Percentiles rank a stretch among this genome's conserved stretches.
These are phyloP conservation scores for Acomys russatus DNA, from an alignment of 2,797 vertebrate genomes.

Conservation along the genomic window DNA sequence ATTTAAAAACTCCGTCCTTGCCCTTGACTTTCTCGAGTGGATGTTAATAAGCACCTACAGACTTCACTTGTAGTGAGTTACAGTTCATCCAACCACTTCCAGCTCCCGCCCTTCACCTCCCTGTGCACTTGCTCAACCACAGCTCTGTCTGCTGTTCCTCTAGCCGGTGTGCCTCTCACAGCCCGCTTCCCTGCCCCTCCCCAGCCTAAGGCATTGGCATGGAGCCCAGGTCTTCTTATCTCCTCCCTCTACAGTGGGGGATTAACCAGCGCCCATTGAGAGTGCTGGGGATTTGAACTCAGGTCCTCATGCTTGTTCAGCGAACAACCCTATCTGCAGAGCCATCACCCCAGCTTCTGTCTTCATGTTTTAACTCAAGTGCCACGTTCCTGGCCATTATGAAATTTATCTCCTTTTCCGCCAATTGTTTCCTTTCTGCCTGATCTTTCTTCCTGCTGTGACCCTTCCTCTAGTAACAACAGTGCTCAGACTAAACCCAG, in stretches of 20 bases:
- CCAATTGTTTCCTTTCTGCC: neutral
- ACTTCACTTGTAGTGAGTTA: accelerated
- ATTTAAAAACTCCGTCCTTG: too few relatives aligned
- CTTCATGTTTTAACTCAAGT: neutral
- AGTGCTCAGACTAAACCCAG: neutral
- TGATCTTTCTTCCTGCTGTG: neutral
- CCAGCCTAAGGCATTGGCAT: neutral
- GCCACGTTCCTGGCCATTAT: neutral
- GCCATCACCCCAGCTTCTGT: neutral
- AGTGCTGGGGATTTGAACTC: neutral
- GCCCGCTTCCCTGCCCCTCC: too few relatives aligned
- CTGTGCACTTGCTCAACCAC: accelerated
- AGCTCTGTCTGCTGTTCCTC: neutral
- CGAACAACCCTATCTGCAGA: neutral
- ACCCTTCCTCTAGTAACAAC: neutral
- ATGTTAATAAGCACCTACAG: accelerated
- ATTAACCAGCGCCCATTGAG: neutral
- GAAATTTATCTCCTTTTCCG: neutral
- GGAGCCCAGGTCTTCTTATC: neutral
- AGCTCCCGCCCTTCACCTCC: neutral
- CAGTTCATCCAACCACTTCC: neutral
- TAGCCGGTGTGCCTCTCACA: too few relatives aligned
- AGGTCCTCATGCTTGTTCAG: neutral
- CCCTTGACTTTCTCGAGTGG: neutral
- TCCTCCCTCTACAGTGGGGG: too few relatives aligned